A percentile compares a stretch with the other conserved stretches of the same genome.
phyloP scores from a whole-genome alignment of 2,888 invertebrate genomes.

The Carterocephalus palaemon region DNA sequence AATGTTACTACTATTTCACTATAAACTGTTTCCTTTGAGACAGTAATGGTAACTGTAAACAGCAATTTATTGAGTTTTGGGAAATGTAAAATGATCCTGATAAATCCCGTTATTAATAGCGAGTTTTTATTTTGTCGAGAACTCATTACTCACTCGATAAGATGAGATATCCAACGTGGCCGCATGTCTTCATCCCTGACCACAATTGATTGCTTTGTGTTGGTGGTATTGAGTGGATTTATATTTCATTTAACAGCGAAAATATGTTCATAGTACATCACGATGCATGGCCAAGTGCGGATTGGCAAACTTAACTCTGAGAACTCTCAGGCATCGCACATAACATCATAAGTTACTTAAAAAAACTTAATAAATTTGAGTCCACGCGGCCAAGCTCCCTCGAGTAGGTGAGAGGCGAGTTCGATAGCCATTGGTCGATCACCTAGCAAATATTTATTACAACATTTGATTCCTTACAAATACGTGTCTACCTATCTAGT shows the following conservation, averaged over 20 bases:
- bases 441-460: too few relatives aligned
- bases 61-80: conserved; percentile 16
- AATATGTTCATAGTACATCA: too few relatives aligned
- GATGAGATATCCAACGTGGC: not conserved
- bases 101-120: conserved; percentile 2
- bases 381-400: too few relatives aligned
- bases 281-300: too few relatives aligned
- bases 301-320: too few relatives aligned
- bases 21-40: conserved; percentile 8
- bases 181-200: not conserved
- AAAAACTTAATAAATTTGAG: too few relatives aligned
- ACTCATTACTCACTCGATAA: conserved; percentile 7
- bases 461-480: too few relatives aligned
- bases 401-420: too few relatives aligned
- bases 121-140: conserved; percentile 5
- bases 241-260: not conserved
- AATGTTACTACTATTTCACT: conserved; percentile 3
- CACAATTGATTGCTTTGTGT: conserved; percentile 9
- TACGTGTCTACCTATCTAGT: too few relatives aligned
- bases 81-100: conserved; percentile 4
- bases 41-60: conserved; percentile 13
- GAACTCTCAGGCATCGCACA: too few relatives aligned
- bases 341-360: too few relatives aligned
- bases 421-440: too few relatives aligned
- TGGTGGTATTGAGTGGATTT: not conserved